These are phyloP conservation scores for Lophotriccus pileatus DNA, from an alignment of 2,797 vertebrate genomes.

Conservation along the genomic window DNA sequence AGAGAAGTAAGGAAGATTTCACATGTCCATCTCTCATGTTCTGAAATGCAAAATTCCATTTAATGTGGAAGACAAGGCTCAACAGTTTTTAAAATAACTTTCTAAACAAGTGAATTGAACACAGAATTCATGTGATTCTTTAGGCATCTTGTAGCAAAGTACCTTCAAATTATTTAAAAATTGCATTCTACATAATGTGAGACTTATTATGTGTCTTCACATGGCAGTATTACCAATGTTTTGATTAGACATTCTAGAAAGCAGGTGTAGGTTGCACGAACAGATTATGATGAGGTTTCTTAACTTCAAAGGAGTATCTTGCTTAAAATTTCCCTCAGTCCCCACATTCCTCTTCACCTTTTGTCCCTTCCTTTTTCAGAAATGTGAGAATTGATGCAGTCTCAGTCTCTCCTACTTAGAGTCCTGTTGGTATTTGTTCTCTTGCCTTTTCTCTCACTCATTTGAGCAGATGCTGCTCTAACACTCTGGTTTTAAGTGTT, in stretches of 20 bases:
- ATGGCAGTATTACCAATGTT: background rate
- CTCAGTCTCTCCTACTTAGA: background rate
- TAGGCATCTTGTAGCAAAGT: background rate
- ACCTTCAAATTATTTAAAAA: background rate
- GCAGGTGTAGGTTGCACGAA: background rate
- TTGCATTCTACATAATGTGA: background rate
- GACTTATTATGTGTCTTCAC: background rate
- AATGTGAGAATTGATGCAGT: background rate
- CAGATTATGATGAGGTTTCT: background rate
- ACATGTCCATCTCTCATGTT: background rate
- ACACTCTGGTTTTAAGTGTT: background rate
- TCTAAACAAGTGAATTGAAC: background rate
- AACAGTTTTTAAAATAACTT: background rate
- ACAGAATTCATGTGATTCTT: background rate
- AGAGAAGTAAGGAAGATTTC: background rate
- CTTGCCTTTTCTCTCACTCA: background rate
- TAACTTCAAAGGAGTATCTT: background rate
- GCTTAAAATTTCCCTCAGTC: background rate
- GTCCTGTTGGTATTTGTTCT: background rate
- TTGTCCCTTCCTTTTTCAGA: background rate
- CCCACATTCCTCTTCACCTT: background rate
- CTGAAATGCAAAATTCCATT: background rate
- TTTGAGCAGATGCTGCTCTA: background rate
- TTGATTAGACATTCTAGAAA: background rate
- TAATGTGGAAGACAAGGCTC: background rate